Evolutionary conservation across 2,797 vertebrate genomes (phyloP).

Genomic region (Muraenolepis orangiensis): DNA sequence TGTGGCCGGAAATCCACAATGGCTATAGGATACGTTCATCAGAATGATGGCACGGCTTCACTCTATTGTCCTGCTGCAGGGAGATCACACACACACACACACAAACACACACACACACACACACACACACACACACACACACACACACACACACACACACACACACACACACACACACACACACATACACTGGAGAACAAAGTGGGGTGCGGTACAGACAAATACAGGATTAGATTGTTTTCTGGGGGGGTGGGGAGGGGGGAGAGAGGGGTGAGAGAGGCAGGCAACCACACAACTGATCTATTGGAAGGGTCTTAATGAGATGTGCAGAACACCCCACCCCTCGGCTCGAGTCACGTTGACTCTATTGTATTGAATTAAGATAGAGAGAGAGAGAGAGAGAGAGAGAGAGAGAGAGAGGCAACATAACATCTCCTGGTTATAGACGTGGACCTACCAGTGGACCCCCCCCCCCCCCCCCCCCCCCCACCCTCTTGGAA

Average conservation of each 20-base stretch:
- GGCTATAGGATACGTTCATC: constrained; percentile 55
- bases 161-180: constrained; percentile 27
- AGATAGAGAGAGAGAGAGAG: no score
- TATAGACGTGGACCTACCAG: no score
- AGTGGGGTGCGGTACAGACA: constrained; percentile 14
- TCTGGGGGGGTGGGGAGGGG: constrained; percentile 2
- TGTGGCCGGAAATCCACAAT: constrained; percentile 57
- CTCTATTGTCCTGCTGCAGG: constrained; percentile 51
- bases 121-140: constrained; percentile 41
- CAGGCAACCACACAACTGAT: no score
- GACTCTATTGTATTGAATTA: no score
- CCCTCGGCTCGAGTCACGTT: no score
- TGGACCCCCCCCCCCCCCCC: no score
- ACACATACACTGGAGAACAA: constrained; percentile 38
- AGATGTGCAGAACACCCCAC: no score
- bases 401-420: no score
- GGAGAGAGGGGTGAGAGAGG: no score
- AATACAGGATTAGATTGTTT: constrained; percentile 48
- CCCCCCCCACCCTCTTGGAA: no score
- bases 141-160: constrained; percentile 5
- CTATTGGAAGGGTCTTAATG: no score
- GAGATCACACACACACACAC: constrained; percentile 11
- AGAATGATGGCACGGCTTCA: constrained; percentile 26
- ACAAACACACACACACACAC: constrained; percentile 30
- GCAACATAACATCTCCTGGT: no score